Conservation (phyloP, 2,113 vertebrate genomes). For the Galemys pyrenaicus region DNA sequence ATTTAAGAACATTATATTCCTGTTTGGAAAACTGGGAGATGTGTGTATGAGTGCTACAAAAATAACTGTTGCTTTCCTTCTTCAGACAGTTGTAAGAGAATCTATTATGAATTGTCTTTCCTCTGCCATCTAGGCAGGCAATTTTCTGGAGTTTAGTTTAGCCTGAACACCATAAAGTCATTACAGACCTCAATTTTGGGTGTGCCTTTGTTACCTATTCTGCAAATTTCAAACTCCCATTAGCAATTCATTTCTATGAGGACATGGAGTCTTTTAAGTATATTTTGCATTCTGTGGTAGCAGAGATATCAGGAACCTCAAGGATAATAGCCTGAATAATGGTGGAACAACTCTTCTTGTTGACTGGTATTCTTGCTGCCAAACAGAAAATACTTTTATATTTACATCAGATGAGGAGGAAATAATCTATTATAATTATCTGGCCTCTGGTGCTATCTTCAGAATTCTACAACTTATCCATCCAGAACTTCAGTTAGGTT, state of each 20-base stretch:
- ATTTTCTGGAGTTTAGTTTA: background rate
- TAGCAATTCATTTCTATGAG: background rate
- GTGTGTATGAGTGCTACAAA: background rate
- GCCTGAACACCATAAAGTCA: background rate
- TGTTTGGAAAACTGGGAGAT: background rate
- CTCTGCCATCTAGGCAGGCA: accelerated
- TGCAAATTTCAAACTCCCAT: background rate
- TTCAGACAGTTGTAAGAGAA: background rate
- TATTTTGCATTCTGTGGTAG: background rate
- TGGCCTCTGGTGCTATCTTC: background rate
- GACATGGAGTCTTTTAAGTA: background rate
- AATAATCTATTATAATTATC: background rate
- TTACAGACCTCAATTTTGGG: background rate
- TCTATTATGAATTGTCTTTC: background rate
- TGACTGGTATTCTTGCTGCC: background rate
- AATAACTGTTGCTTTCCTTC: background rate
- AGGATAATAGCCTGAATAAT: background rate
- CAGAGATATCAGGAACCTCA: background rate
- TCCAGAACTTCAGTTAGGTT: background rate
- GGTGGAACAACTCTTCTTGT: background rate
- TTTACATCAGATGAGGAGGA: background rate
- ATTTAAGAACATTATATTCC: background rate
- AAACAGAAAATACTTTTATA: background rate
- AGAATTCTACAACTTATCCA: background rate
- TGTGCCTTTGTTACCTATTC: accelerated